These are phyloP conservation scores for Scophthalmus maximus DNA, from an alignment of 2,113 vertebrate species.

Conservation along the genomic window DNA sequence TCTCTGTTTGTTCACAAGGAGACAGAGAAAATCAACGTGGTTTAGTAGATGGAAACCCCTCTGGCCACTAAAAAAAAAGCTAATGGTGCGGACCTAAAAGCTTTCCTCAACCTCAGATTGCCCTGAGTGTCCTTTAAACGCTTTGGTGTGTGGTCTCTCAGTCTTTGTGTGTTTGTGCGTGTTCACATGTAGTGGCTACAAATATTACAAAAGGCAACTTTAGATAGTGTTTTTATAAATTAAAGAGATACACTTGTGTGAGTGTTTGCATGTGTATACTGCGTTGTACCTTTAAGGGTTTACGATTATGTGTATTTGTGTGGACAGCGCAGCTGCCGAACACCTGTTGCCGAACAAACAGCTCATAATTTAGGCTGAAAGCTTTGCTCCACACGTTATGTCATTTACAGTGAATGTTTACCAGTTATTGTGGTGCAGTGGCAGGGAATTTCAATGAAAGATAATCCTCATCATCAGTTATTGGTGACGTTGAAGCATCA, in stretches of 20 bases:
- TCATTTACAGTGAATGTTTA: slow-evolving; percentile 10
- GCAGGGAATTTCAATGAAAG: not conserved
- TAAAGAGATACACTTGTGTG: not conserved
- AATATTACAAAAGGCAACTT: not conserved
- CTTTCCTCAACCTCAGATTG: slow-evolving; percentile 40
- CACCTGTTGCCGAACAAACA: slow-evolving; percentile 71
- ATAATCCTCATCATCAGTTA: not conserved
- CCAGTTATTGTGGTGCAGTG: not conserved
- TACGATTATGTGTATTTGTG: slow-evolving; percentile 38
- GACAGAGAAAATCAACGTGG: slow-evolving; percentile 15
- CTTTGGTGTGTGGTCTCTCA: not conserved
- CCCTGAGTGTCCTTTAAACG: slow-evolving; percentile 17
- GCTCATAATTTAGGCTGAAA: slow-evolving; percentile 25
- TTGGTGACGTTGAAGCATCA: not conserved
- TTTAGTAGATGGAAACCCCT: slow-evolving; percentile 39
- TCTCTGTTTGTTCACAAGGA: slow-evolving; percentile 28
- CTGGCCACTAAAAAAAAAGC: slow-evolving; percentile 38
- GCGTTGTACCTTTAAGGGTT: slow-evolving; percentile 9
- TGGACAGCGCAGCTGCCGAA: slow-evolving; percentile 40
- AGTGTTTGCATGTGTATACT: slow-evolving; percentile 17
- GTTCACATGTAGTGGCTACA: slow-evolving; percentile 5
- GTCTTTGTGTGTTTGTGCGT: slow-evolving; percentile 1
- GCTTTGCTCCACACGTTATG: not conserved
- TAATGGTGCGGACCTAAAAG: slow-evolving; percentile 66
- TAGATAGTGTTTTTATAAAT: slow-evolving; percentile 5